Percentiles rank a stretch among this genome's conserved stretches.
Evolutionary conservation across 2,888 invertebrate species (phyloP).

Genomic region (Limnephilus rhombicus): DNA sequence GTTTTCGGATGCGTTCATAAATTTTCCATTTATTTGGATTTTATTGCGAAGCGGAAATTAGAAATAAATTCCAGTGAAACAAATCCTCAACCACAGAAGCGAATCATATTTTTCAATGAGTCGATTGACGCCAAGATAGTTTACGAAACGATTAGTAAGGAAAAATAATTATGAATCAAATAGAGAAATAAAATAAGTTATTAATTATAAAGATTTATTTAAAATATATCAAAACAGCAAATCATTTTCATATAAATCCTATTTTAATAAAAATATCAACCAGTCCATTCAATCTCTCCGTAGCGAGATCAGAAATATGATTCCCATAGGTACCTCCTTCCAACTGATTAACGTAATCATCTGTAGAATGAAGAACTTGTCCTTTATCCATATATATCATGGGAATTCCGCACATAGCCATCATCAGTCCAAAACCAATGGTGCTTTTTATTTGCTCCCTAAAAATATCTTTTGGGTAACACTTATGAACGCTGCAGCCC

Average conservation of each 20-base stretch:
- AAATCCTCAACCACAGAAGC: too few relatives aligned
- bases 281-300: background rate
- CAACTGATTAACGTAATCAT: background rate
- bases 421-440: slow-evolving; percentile 32
- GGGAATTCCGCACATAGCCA: slow-evolving; percentile 10
- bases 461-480: slow-evolving; percentile 48
- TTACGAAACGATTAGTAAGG: too few relatives aligned
- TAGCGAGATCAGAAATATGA: background rate
- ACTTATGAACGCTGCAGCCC: slow-evolving; percentile 29
- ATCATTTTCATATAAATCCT: background rate
- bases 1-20: too few relatives aligned
- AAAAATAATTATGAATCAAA: background rate
- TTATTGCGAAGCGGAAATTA: too few relatives aligned
- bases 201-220: too few relatives aligned
- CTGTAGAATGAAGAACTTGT: background rate
- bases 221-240: background rate
- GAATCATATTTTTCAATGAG: too few relatives aligned
- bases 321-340: background rate
- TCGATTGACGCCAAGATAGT: too few relatives aligned
- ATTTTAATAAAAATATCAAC: background rate
- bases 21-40: too few relatives aligned
- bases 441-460: background rate
- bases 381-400: background rate
- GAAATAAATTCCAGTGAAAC: too few relatives aligned
- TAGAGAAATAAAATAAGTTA: background rate